Base-by-base conservation (phyloP, 2,113 vertebrate species). In the Albula glossodonta region DNA sequence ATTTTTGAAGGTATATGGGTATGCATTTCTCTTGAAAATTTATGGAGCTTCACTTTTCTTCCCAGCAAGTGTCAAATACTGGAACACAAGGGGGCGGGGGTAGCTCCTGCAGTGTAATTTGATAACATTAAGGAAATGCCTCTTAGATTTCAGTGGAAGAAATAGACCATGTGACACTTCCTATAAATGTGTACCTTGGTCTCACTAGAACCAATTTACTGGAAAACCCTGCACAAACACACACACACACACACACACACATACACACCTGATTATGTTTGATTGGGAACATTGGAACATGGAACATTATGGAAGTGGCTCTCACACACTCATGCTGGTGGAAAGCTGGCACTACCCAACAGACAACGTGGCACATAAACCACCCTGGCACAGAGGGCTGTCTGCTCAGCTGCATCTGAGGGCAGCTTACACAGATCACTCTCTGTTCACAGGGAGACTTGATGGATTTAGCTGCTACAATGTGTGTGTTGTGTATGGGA, bases 351-450 rank as follows among this genome's bases (percentile, higher is more conserved):
- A 80, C 12, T 8, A 49, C 79, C 48, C 5, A 8, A 19, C 13
- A 22, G 79, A 80, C 79, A 22, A n/a, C 79, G 48, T 80, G 79
- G 79, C 79, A 80, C 8, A 50, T 48, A 80, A 15, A 80, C 78
- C 31, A 9, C 5, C 41, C 31, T 80, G 78, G 41, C 19, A n/a
- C 15, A 22, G 79, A 17, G 70, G 70, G 2, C 22, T 5, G 17
- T n/a, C 48, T 22, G 79, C 41, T 51, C 79, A 51, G 79, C 79
- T 80, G 7, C 79, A 22, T 11, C 79, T 50, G 13, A 51, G 15
- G 15, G 79, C 49, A 1, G 49, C 79, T 50, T 50, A 51, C 13
- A 80, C 79, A 74, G 70, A 74, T 31, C 70, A 31, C 70, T 7
- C 70, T 74, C 70, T 74, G 70, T 74, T 13, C 8, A 22, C 70